A percentile compares a stretch with the other conserved stretches of the same genome.
These are phyloP conservation scores for Hirtodrosophila confusa DNA, from an alignment of 2,888 invertebrate species.

Conservation along the genomic window DNA sequence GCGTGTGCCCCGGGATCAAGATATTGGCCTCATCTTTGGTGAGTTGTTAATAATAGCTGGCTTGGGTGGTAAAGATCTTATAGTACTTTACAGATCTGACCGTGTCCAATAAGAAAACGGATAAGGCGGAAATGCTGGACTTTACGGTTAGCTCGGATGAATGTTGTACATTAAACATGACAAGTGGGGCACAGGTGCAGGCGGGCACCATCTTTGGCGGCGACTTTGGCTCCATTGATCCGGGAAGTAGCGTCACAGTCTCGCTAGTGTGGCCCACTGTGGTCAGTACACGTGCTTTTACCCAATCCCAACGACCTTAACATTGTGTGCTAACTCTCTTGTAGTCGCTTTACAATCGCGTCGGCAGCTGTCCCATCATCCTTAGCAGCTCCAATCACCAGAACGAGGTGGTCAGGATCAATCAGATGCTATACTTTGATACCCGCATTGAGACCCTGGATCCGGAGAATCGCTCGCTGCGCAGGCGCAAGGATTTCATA, in stretches of 20 bases:
- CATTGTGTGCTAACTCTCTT: slow-evolving; percentile 1
- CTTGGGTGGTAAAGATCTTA: neutral
- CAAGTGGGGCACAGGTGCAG: slow-evolving; percentile 44
- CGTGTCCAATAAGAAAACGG: slow-evolving; percentile 46
- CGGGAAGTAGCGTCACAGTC: slow-evolving; percentile 68
- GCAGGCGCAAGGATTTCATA: slow-evolving; percentile 58
- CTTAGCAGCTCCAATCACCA: slow-evolving; percentile 64
- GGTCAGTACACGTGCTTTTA: slow-evolving; percentile 52
- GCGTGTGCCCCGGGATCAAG: slow-evolving; percentile 75
- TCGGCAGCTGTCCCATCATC: slow-evolving; percentile 78
- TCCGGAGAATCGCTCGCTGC: slow-evolving; percentile 56
- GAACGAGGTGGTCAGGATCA: slow-evolving; percentile 50
- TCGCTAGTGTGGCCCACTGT: slow-evolving; percentile 82
- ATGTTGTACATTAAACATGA: slow-evolving; percentile 71
- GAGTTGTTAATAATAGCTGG: slow-evolving; percentile 13
- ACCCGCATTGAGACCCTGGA: slow-evolving; percentile 77
- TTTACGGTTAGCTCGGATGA: slow-evolving; percentile 71
- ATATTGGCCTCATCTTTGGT: slow-evolving; percentile 82
- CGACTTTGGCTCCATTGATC: slow-evolving; percentile 76
- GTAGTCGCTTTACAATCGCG: slow-evolving; percentile 81
- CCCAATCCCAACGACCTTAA: neutral
- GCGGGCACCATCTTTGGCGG: slow-evolving; percentile 78
- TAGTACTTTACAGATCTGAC: slow-evolving; percentile 67
- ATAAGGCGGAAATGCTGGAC: slow-evolving; percentile 62
- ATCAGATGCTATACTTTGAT: slow-evolving; percentile 72